Evolutionary conservation across 2,797 vertebrate genomes (phyloP).

Genomic region (Capromys pilorides): DNA sequence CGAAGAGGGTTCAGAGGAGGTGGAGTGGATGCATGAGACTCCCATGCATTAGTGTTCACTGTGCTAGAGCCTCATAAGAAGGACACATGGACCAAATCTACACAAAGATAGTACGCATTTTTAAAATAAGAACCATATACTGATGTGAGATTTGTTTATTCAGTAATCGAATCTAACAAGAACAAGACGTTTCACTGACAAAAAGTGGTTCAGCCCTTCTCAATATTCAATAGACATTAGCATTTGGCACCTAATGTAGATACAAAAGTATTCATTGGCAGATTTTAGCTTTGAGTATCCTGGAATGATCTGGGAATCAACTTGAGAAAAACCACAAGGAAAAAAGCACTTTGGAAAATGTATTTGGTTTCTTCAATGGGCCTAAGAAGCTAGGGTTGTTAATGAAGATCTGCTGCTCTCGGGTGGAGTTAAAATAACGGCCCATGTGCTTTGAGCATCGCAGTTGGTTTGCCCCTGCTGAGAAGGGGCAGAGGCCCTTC

Average conservation of each 20-base stretch:
- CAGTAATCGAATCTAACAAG: slow-evolving; percentile 57
- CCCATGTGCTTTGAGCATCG: background rate
- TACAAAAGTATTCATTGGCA: background rate
- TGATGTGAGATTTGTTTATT: slow-evolving; percentile 1
- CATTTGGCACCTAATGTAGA: slow-evolving; percentile 15
- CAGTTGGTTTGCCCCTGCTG: background rate
- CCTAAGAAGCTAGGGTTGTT: background rate
- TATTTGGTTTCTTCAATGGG: background rate
- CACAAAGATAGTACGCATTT: background rate
- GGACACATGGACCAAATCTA: slow-evolving; percentile 10
- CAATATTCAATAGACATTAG: slow-evolving; percentile 10
- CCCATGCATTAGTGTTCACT: background rate
- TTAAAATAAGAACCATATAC: slow-evolving; percentile 31
- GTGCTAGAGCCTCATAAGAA: background rate
- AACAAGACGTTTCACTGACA: slow-evolving; percentile 46
- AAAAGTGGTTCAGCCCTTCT: background rate
- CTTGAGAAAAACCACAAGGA: slow-evolving; percentile 22
- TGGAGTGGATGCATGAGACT: background rate
- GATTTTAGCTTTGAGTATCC: slow-evolving; percentile 30
- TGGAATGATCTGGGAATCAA: slow-evolving; percentile 32
- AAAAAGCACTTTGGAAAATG: slow-evolving; percentile 6
- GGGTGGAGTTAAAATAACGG: background rate
- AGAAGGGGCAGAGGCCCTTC: background rate
- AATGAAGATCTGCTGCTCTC: background rate
- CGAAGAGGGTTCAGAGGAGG: slow-evolving; percentile 4